Base-by-base conservation (phyloP, 1,140 invertebrate genomes). In the Brachionus koreanus region DNA sequence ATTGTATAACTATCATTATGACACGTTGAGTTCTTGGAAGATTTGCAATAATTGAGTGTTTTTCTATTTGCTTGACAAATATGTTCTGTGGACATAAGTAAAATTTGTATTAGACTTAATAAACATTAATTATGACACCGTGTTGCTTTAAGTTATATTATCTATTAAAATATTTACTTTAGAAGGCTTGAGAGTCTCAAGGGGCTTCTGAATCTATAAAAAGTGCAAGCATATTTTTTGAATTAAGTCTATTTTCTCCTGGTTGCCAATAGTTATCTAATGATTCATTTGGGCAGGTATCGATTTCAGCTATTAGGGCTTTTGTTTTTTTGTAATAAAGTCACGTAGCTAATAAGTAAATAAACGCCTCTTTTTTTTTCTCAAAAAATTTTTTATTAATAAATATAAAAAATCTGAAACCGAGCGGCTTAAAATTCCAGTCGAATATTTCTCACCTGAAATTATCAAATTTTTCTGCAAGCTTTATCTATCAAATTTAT, bases 91-190 rank as follows among this genome's bases (percentile, higher is more conserved):
- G 63, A 65, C 63, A 72, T 5, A 72, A 39, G 19, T 43, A 12
- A 29, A 39, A 23, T 72, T 39, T 72, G 16, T 72, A 39, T 72
- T 37, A 57, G 49, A 57, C 16, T 72, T 10, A 39, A 72, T 72
- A 72, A 72, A 72, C 67, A 72, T 39, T 72, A 72, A 72, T 72
- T 72, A 72, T 72, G 37, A 72, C 67, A 72, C 67, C 16, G 67
- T 65, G 33, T 57, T 57, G 3, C 63, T 37, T 65, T 65, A 33
- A 33, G 33, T 29, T 65, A 10, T 65, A 65, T 43, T 72, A 72
- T 72, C 67, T 72, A 72, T 72, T 72, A 39, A 72, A 39, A 39
- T 72, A 39, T 72, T 65, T 65, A 33, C 63, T 65, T 6, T 57
- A 0, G 7, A 57, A 57, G 49, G 49, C 49, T 57, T 57, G 49